These are phyloP conservation scores for Leucoma salicis DNA, from an alignment of 2,888 invertebrate species.

Conservation along the genomic window DNA sequence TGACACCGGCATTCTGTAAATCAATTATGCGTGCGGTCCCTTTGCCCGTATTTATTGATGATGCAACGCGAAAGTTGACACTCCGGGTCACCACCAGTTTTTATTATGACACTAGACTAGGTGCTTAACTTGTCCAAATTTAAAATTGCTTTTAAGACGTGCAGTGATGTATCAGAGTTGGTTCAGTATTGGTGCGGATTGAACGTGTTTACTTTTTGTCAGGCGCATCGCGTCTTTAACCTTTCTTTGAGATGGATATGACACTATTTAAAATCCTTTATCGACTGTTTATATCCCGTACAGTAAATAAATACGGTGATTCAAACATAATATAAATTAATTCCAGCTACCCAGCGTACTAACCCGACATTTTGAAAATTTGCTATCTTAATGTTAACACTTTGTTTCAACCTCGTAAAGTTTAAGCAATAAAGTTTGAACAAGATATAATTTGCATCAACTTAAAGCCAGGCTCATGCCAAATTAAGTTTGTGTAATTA, in stretches of 20 bases:
- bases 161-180: no score
- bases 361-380: conserved; percentile 29
- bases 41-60: conserved; percentile 58
- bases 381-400: conserved; percentile 68
- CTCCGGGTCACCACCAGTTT: conserved; percentile 27
- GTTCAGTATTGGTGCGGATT: no score
- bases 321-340: conserved; percentile 30
- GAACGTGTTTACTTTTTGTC: no score
- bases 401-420: conserved; percentile 61
- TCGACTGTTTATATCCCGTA: background rate
- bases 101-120: conserved; percentile 27
- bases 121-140: conserved; percentile 31
- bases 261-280: no score
- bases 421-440: conserved; percentile 56
- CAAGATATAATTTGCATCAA: conserved; percentile 59
- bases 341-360: conserved; percentile 16
- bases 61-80: conserved; percentile 57
- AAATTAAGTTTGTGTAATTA: no score
- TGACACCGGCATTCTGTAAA: conserved; percentile 52
- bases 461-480: conserved; percentile 37
- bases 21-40: conserved; percentile 71
- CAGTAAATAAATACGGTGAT: conserved; percentile 3
- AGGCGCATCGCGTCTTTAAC: no score
- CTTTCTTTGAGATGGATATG: no score
- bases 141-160: conserved; percentile 27